Evolutionary conservation across 2,113 vertebrate genomes (phyloP), one percentile per base, ranked within the genome.

Genomic region (Forbesichthys agassizii): DNA sequence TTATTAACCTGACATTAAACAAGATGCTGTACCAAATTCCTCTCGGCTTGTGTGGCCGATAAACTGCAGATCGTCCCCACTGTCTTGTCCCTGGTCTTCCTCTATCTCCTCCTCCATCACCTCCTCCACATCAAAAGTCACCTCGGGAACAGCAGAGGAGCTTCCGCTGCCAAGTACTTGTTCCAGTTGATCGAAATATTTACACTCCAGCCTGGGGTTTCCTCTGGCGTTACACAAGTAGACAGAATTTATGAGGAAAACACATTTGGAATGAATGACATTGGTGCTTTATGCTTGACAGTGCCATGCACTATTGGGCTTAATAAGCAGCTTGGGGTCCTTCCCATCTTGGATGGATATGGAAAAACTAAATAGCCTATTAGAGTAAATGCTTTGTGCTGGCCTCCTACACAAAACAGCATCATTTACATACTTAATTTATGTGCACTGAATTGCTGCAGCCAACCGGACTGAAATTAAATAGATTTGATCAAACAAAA

Each of bases 161-260:
- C 48, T 53, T 0, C 81, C 66, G 18, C 82, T 81, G 47, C 74
- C 51, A 13, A 91, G 77, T 6, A 92, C 64, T 20, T 74, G 68
- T 67, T 91, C 79, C 20, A 92, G 61, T 64, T 81, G 86, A 13
- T 86, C 73, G n/a, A 90, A 84, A 57, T 88, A 88, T 46, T 87
- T 90, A 53, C 79, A 84, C 51, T 91, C 88, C 18, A 80, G 52
- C 73, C 66, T 85, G 12, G 85, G 80, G 69, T 73, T 85, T 59
- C 83, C 84, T 48, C 78, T 90, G 72, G 48, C 20, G 53, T 58
- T 1, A 16, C 16, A 73, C 12, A 9, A 36, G 8, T 9, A 1
- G 53, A 54, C 58, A 67, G 42, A 3, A 12, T 3, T 59, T 64
- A 3, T 59, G 58, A 47, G 46, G n/a, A 9, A 49, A 36, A 16